phyloP scores from a whole-genome alignment of 2,797 vertebrate species.

The Spatula clypeata region DNA sequence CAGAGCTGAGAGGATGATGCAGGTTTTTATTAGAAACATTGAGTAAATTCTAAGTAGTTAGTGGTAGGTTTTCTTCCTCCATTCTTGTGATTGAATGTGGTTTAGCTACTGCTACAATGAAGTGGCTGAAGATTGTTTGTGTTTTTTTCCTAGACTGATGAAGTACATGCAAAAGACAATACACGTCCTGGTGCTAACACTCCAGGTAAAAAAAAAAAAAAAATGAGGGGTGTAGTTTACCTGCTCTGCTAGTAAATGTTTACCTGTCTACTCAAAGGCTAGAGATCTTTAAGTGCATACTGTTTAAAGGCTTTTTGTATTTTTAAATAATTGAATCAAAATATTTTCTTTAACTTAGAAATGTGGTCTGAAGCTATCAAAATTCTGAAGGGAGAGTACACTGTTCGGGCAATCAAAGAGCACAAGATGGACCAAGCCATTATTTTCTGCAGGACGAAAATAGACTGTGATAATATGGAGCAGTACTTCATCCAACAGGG shows the following conservation, averaged over 20 bases:
- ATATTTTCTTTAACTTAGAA: slow-evolving; percentile 83
- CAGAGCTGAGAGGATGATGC: background rate
- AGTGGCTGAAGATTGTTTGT: background rate
- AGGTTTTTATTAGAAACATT: background rate
- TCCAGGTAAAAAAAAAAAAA: slow-evolving; percentile 84
- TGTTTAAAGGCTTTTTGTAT: background rate
- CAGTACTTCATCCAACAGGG: slow-evolving; percentile 96
- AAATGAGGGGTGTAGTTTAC: background rate
- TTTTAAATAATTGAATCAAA: slow-evolving; percentile 1
- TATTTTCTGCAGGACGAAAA: slow-evolving; percentile 97
- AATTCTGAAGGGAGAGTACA: slow-evolving; percentile 96
- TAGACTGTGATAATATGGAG: slow-evolving; percentile 99
- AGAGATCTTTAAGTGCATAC: background rate
- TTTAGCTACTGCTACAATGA: background rate
- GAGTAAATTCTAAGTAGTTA: background rate
- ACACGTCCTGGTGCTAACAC: slow-evolving; percentile 92
- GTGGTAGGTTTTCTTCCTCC: background rate
- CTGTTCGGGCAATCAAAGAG: slow-evolving; percentile 93
- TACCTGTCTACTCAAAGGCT: background rate
- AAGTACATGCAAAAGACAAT: slow-evolving; percentile 96
- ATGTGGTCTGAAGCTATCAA: slow-evolving; percentile 99
- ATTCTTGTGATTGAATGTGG: background rate
- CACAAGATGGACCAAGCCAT: slow-evolving; percentile 99
- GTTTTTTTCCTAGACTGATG: slow-evolving; percentile 90
- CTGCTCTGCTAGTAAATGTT: background rate